Percentiles rank a stretch among this genome's conserved stretches.
Evolutionary conservation across 2,797 vertebrate species (phyloP).

Genomic region (Eupleurogrammus muticus): DNA sequence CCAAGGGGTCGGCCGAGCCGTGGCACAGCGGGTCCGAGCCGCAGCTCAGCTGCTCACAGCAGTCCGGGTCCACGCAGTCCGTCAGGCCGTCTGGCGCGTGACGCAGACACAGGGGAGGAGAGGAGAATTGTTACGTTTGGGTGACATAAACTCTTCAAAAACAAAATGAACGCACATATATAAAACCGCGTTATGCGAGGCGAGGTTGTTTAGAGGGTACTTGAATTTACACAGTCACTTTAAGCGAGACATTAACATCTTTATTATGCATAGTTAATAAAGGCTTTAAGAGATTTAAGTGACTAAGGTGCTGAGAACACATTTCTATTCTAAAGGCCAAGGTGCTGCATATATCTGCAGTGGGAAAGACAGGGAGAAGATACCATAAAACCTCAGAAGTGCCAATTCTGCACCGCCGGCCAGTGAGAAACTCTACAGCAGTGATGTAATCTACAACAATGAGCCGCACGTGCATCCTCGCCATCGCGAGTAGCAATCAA

Average conservation of each 20-base stretch:
- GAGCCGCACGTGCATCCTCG: slow-evolving; percentile 43
- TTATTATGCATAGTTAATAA: slow-evolving; percentile 40
- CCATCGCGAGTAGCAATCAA: slow-evolving; percentile 63
- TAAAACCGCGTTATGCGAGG: not conserved
- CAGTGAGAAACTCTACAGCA: slow-evolving; percentile 29
- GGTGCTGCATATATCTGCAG: slow-evolving; percentile 4
- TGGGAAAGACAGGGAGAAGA: slow-evolving; percentile 25
- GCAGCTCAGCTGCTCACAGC: slow-evolving; percentile 93
- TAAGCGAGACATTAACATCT: slow-evolving; percentile 9
- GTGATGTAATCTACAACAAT: slow-evolving; percentile 47
- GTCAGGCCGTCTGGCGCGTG: slow-evolving; percentile 90
- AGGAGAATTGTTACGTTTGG: not conserved
- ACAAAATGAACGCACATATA: not conserved
- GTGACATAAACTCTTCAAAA: not conserved
- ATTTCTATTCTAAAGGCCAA: slow-evolving; percentile 26
- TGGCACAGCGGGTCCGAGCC: slow-evolving; percentile 92
- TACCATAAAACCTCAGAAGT: slow-evolving; percentile 36
- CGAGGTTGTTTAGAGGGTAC: slow-evolving; percentile 19
- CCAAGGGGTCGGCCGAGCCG: slow-evolving; percentile 93
- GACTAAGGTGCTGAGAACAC: slow-evolving; percentile 24
- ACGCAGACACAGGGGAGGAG: not conserved
- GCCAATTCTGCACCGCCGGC: slow-evolving; percentile 9
- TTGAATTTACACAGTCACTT: slow-evolving; percentile 24
- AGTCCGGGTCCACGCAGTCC: slow-evolving; percentile 95
- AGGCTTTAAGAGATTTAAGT: slow-evolving; percentile 31